Evolutionary conservation across 1,140 invertebrate species (phyloP), one percentile per base, ranked within the genome.

Genomic region (Drosophila prosaltans): DNA sequence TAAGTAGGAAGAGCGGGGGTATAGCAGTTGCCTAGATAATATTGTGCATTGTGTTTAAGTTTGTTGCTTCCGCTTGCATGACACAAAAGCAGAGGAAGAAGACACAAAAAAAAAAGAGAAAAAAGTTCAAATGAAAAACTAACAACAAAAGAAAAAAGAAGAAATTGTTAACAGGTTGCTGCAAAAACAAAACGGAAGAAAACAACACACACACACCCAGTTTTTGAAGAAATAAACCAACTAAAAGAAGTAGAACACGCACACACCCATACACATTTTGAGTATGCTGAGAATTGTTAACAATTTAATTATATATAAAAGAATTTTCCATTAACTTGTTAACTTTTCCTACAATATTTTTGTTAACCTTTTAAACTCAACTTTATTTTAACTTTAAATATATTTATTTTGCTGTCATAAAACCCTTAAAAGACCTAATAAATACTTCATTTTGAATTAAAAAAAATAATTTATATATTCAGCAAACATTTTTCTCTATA

Each of bases 131-230:
- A 9, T 28, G 41, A n/a, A 24, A 55, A 24, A 55, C 68, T 57
- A 41, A 51, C 65, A 32, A 43, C 45, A 57, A 48, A 58, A 60
- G 16, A 16, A 16, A 16, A 16, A 16, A 16, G 16, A 63, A 28
- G 36, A 45, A 55, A 61, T 36, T 10, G 51, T 68, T 84, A 83
- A 83, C 73, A 84, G 81, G 81, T 80, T 80, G 69, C 36, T 32
- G 2, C 48, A 62, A 43, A 36, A 41, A 21, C 8, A 26, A 65
- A 30, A 10, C 21, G 30, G 39, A 5, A 63, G 21, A 39, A 26
- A 28, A 21, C 16, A 41, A n/a, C 36, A 5, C 40, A n/a, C 4
- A 36, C 6, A 30, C 28, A 2, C 6, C n/a, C 2, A 36, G 40
- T 10, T 58, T 32, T 2, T 2, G 51, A 26, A 55, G 24, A 28